These are phyloP conservation scores for Zalophus californianus DNA, from an alignment of 2,797 vertebrate genomes.

Conservation along the genomic window DNA sequence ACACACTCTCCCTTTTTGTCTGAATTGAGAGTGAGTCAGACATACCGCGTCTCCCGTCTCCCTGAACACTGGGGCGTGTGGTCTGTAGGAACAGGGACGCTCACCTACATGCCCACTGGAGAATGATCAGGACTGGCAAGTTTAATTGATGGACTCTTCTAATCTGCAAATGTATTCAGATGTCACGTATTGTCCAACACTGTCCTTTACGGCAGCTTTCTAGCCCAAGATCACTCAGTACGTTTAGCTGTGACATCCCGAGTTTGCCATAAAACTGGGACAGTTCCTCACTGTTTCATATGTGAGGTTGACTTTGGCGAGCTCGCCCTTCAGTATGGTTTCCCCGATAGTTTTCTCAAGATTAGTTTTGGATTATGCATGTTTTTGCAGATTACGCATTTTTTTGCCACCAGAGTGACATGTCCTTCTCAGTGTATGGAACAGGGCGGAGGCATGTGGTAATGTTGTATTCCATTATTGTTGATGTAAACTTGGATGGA, in stretches of 20 bases:
- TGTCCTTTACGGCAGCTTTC: not conserved
- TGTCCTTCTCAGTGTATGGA: not conserved
- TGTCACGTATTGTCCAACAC: not conserved
- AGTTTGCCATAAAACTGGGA: not conserved
- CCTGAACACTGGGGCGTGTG: not conserved
- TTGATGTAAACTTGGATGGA: not conserved
- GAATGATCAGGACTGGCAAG: not conserved
- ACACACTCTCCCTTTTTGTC: not conserved
- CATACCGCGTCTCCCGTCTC: not conserved
- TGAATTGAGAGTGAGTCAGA: not conserved
- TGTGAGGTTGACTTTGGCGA: not conserved
- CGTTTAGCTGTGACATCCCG: not conserved
- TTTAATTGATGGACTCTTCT: not conserved
- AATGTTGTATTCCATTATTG: not conserved
- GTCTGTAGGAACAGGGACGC: not conserved
- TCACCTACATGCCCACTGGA: not conserved
- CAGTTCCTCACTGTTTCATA: not conserved
- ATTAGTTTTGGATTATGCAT: not conserved
- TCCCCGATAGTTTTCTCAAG: not conserved
- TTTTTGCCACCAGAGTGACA: not conserved
- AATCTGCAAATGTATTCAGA: not conserved
- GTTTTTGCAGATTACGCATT: not conserved
- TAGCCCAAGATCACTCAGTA: not conserved
- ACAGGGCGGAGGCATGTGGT: not conserved
- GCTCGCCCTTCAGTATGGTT: not conserved